Base-by-base conservation (phyloP, 2,113 vertebrate species). In the Orcinus orca region DNA sequence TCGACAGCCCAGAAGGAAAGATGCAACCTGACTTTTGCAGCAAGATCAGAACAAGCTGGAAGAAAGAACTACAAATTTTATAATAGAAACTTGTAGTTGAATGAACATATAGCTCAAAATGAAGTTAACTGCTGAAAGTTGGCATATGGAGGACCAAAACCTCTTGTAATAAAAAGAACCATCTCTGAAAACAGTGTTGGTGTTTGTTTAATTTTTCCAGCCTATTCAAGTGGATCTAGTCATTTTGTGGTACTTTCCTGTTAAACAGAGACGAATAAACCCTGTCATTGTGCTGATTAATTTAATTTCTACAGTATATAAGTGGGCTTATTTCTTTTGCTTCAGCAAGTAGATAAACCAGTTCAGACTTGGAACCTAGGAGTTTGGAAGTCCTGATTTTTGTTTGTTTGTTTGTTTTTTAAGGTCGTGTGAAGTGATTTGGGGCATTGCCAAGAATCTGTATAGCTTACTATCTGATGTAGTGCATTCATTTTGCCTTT, bases 121-220 rank as follows among this genome's bases (percentile, higher is more conserved):
- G 77, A 93, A 85, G 53, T 73, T 89, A 58, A 71, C 67, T 44
- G 11, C 79, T 62, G 95, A 31, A 91, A 71, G 47, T 67, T 96
- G 92, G 70, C 33, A 31, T 50, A 1, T 71, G 74, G 65, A 50
- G 55, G n/a, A 82, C 47, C 20, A 10, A 36, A 53, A 65, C 41
- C 23, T 95, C 90, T 92, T 58, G 25, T 17, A 71, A 74, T 96
- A 89, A 93, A 90, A 96, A 95, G 93, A 89, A 68, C 44, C 36
- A 18, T 83, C 14, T 14, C 63, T 85, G 41, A 89, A 86, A 96
- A 68, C 65, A 67, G 2, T 77, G n/a, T 88, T 85, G 95, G 74
- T 89, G 77, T 85, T 41, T 55, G 82, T 90, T 93, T 92, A 88
- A 31, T 95, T 84, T 96, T 87, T 79, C 80, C 20, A 86, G n/a